phyloP scores from a whole-genome alignment of 2,888 invertebrate species.

The Argyresthia goedartella region DNA sequence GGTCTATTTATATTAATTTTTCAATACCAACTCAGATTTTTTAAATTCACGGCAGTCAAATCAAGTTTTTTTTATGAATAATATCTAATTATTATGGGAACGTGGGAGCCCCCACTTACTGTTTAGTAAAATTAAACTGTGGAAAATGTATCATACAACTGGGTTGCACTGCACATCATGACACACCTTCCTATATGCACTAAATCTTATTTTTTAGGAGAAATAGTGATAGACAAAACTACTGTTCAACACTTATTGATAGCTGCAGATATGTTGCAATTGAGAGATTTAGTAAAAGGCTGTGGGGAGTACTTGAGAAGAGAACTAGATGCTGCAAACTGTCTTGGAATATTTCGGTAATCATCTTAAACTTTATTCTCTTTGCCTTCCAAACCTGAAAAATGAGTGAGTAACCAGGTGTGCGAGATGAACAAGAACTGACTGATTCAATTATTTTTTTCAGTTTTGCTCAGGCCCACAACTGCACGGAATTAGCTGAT shows the following conservation, averaged over 20 bases:
- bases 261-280: slow-evolving; percentile 92
- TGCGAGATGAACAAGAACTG: not conserved
- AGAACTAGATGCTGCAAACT: slow-evolving; percentile 89
- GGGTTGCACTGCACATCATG: no score
- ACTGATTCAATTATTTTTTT: slow-evolving; percentile 8
- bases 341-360: slow-evolving; percentile 87
- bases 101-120: no score
- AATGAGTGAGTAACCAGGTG: not conserved
- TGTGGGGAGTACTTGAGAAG: slow-evolving; percentile 88
- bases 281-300: slow-evolving; percentile 82
- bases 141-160: no score
- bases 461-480: slow-evolving; percentile 91
- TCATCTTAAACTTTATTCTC: not conserved
- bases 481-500: slow-evolving; percentile 81
- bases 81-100: no score
- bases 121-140: no score
- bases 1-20: no score
- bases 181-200: no score
- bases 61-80: no score
- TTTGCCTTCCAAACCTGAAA: not conserved
- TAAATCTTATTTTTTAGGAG: slow-evolving; percentile 47
- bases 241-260: slow-evolving; percentile 91
- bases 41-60: no score
- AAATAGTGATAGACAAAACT: slow-evolving; percentile 77
- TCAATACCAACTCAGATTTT: no score